phyloP scores from a whole-genome alignment of 2,113 vertebrate genomes.

The Meleagris gallopavo region DNA sequence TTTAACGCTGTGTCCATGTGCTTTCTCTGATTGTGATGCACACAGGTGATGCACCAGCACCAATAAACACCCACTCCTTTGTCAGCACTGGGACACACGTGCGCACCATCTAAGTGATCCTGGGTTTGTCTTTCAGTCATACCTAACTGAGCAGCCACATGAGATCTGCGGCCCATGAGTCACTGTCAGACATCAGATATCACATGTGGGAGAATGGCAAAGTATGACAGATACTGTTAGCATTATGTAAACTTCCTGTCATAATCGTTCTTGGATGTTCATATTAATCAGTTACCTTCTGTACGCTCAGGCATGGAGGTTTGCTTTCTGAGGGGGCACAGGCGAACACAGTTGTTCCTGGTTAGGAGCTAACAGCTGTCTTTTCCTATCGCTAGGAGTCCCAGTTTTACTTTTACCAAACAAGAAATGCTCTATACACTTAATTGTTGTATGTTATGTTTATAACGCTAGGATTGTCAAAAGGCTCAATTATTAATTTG shows the following conservation, averaged over 20 bases:
- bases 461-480: slow-evolving; percentile 15
- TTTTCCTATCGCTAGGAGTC: background rate
- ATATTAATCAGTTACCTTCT: slow-evolving; percentile 27
- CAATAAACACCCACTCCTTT: slow-evolving; percentile 21
- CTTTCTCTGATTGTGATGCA: slow-evolving; percentile 1
- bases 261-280: slow-evolving; percentile 43
- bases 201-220: slow-evolving; percentile 65
- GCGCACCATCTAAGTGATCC: background rate
- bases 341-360: slow-evolving; percentile 1
- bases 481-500: background rate
- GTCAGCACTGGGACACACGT: slow-evolving; percentile 5
- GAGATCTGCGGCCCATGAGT: slow-evolving; percentile 32
- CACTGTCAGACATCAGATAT: slow-evolving; percentile 50
- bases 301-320: slow-evolving; percentile 24
- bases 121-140: background rate
- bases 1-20: background rate
- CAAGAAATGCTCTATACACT: background rate
- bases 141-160: slow-evolving; percentile 23
- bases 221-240: slow-evolving; percentile 46
- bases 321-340: slow-evolving; percentile 41
- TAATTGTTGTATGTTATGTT: background rate
- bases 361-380: slow-evolving; percentile 31
- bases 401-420: background rate
- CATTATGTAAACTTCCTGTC: slow-evolving; percentile 61
- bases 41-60: slow-evolving; percentile 35